A percentile compares a stretch with the other conserved stretches of the same genome.
Evolutionary conservation across 1,140 invertebrate species (phyloP).

Genomic region (Apis laboriosa): DNA sequence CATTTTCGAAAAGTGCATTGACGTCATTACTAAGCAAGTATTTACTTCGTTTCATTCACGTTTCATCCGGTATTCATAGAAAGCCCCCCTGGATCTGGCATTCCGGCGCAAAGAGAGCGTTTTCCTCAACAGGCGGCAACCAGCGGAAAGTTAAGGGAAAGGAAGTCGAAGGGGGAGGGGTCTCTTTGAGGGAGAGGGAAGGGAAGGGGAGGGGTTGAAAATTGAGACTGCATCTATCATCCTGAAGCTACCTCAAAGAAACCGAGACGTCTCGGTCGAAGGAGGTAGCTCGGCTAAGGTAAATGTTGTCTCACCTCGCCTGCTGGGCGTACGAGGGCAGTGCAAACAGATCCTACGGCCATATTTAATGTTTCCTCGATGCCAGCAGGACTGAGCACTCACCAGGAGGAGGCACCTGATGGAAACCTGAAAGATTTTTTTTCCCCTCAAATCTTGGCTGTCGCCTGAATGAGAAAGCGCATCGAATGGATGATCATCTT

Average conservation of each 20-base stretch:
- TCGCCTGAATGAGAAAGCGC: background rate
- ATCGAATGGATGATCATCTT: too few species aligned
- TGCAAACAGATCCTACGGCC: constrained; percentile 64
- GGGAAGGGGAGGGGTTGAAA: constrained; percentile 35
- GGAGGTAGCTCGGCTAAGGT: constrained; percentile 51
- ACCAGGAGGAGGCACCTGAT: background rate
- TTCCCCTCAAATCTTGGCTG: background rate
- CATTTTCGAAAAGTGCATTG: constrained; percentile 12
- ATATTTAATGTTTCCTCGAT: constrained; percentile 62
- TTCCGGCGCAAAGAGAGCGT: constrained; percentile 25
- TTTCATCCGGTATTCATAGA: constrained; percentile 55
- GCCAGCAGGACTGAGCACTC: constrained; percentile 29
- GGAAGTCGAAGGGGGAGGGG: constrained; percentile 14
- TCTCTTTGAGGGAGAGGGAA: too few species aligned
- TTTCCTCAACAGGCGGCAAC: constrained; percentile 15
- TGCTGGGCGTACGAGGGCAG: constrained; percentile 51
- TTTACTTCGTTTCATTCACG: constrained; percentile 50
- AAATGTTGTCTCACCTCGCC: constrained; percentile 67
- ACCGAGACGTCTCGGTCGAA: constrained; percentile 56
- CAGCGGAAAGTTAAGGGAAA: constrained; percentile 31
- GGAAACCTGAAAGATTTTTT: constrained; percentile 31
- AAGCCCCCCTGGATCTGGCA: constrained; percentile 30
- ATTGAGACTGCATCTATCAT: constrained; percentile 67
- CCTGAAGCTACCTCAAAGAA: constrained; percentile 61
- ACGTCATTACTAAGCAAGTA: constrained; percentile 31